Evolutionary conservation across 2,888 invertebrate genomes (phyloP), one percentile per base, ranked within the genome.

Genomic region (Crematogaster levior): DNA sequence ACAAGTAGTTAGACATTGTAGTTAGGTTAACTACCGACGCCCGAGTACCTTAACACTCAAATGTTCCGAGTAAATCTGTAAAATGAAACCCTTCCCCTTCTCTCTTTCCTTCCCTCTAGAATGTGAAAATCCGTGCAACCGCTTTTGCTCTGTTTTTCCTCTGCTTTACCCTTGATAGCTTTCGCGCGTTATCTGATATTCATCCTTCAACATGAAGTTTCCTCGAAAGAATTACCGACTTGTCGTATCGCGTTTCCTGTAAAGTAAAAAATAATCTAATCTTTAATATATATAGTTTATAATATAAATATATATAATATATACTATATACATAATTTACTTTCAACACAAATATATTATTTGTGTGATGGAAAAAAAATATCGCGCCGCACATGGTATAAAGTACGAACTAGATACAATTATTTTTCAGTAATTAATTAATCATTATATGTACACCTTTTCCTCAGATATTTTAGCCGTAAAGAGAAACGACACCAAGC

Each of bases 1-100:
- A 53, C 27, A 46, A 65, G 43, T 63, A 63, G 43, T 40, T 24
- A 34, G 48, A 34, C 43, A 84, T 85, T 91, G 90, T 92, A 91
- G 93, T 93, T 91, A 92, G 89, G 91, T 91, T 93, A 93, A 92
- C 92, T 92, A 91, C 90, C 85, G 87, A 86, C 87, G 85, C 90
- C 93, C 87, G 88, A 91, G 91, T 89, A 88, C 90, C 89, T 91
- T 89, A 92, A 91, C 91, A 91, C 92, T 92, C 89, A 88, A 91
- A 92, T 87, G 91, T 90, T 91, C 85, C 88, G 86, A 89, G 88
- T 89, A 89, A 89, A 89, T 85, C 77, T 91, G 91, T 92, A 92
- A 93, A 92, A 92, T 91, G 89, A 91, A 91, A 90, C 88, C 86
- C 30, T 43, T 18, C 9, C 21, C 18, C 30, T 56, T 15, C n/a